Percentiles rank a stretch among this genome's conserved stretches.
Evolutionary conservation across 2,888 invertebrate species (phyloP).

Genomic region (Coelogynopora nodosa): DNA sequence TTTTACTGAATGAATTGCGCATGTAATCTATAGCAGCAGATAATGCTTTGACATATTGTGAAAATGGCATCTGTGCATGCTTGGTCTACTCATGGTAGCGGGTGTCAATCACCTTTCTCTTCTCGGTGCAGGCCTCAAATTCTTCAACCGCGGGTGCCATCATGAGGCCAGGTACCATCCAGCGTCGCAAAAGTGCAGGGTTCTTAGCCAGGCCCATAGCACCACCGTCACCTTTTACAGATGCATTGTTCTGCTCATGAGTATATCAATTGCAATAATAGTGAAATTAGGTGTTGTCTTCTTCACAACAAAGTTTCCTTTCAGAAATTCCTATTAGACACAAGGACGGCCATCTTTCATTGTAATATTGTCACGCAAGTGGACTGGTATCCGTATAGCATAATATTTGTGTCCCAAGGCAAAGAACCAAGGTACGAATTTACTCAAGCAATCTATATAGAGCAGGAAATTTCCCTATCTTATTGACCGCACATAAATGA

Average conservation of each 20-base stretch:
- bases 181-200: slow-evolving; percentile 48
- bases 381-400: slow-evolving; percentile 51
- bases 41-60: not conserved
- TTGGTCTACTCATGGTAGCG: not conserved
- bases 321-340: slow-evolving; percentile 47
- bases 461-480: slow-evolving; percentile 45
- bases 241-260: slow-evolving; percentile 51
- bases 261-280: slow-evolving; percentile 50
- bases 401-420: slow-evolving; percentile 49
- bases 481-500: slow-evolving; percentile 46
- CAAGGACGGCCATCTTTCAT: slow-evolving; percentile 47
- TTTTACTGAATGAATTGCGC: slow-evolving; percentile 3
- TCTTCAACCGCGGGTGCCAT: slow-evolving; percentile 40
- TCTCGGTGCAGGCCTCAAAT: not conserved
- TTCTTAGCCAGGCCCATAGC: slow-evolving; percentile 45
- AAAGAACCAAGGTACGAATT: slow-evolving; percentile 49
- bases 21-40: not conserved
- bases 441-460: slow-evolving; percentile 39
- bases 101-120: not conserved
- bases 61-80: not conserved
- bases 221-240: slow-evolving; percentile 50
- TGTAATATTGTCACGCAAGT: slow-evolving; percentile 49
- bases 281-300: slow-evolving; percentile 49
- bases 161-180: slow-evolving; percentile 51
- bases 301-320: slow-evolving; percentile 49